Base-by-base conservation (phyloP, 1,140 invertebrate genomes). In the Drosophila seguyi region DNA sequence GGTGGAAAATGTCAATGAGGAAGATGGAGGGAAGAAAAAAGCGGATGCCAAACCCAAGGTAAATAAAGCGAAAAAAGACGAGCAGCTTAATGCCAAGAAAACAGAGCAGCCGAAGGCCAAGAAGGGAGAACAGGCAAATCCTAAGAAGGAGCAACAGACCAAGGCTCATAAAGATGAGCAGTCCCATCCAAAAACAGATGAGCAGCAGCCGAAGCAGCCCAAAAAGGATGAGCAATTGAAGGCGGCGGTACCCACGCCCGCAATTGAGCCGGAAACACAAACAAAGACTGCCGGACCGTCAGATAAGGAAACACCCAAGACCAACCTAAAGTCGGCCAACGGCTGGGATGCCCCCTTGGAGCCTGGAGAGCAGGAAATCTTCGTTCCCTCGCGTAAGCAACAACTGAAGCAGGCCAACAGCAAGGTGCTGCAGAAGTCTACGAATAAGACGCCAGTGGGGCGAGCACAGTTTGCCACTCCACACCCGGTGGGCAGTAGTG, bases 291-390 rank as follows among this genome's bases (percentile, higher is more conserved):
- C 48, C 42, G 55, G 7, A 38, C 5, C n/a, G 34, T 3, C 16
- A 25, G 29, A 18, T n/a, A 27, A 34, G 25, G 22, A 53, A 18
- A 11, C 27, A 34, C n/a, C 39, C 22, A 18, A 42, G 45, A 34
- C 25, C 10, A 48, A 27, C 13, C 18, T 41, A 3, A 65, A 77
- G 20, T 8, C 63, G 13, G 42, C 55, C 50, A 85, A 90, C 45
- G 78, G 85, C 13, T 92, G 91, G 93, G 84, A 93, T 10, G 77
- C 81, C 4, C 91, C 93, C 22, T 61, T 93, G 11, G 47, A 84
- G 48, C 61, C 88, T n/a, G 93, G 93, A 14, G 93, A 94, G 80
- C 55, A 87, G 22, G 93, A 94, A 61, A 87, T 90, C 36, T 93
- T 93, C 72, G 60, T 93, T n/a, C 88, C 92, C 25, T 92, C 93